These are phyloP conservation scores for Hoplodrina blanda DNA, from an alignment of 2,888 invertebrate species.

Conservation along the genomic window DNA sequence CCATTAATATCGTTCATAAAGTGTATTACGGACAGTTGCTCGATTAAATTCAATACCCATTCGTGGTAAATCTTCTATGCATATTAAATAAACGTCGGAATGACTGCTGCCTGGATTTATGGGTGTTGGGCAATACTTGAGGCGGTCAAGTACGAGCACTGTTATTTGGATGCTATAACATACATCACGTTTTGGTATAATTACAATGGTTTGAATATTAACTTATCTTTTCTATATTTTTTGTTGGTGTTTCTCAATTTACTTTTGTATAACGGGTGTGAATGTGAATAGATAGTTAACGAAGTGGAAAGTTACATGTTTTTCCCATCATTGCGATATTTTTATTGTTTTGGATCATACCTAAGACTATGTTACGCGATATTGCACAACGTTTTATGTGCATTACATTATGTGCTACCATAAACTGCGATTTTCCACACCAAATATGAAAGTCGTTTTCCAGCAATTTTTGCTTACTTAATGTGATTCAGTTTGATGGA, in stretches of 20 bases:
- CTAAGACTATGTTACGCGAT: too few relatives aligned
- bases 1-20: constrained; percentile 81
- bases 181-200: constrained; percentile 55
- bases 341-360: too few relatives aligned
- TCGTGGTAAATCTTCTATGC: constrained; percentile 87
- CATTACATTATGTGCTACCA: too few relatives aligned
- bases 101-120: constrained; percentile 84
- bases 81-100: constrained; percentile 87
- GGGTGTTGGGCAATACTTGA: constrained; percentile 71
- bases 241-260: constrained; percentile 30
- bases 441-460: too few relatives aligned
- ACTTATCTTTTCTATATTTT: not conserved
- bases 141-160: constrained; percentile 58
- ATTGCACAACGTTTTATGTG: too few relatives aligned
- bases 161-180: constrained; percentile 55
- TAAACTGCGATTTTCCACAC: too few relatives aligned
- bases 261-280: not conserved
- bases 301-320: too few relatives aligned
- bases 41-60: constrained; percentile 88
- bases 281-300: not conserved
- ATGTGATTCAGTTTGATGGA: too few relatives aligned
- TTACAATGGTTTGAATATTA: constrained; percentile 32
- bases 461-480: too few relatives aligned
- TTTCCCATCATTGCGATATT: too few relatives aligned
- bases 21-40: constrained; percentile 79